Base-by-base conservation (phyloP, 2,113 vertebrate genomes). In the Albula goreensis region DNA sequence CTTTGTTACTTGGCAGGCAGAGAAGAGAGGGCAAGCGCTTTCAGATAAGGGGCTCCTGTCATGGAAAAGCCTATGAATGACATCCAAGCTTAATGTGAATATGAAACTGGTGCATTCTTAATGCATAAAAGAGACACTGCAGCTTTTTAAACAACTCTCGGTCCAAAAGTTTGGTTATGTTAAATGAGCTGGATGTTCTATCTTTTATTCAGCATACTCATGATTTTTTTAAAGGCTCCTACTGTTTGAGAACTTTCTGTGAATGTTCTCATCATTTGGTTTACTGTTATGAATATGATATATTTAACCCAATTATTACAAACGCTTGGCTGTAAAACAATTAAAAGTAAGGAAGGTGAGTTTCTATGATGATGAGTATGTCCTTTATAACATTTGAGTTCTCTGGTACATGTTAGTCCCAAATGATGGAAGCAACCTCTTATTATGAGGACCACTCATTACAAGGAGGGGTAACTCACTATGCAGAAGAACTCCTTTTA, bases 131-230 rank as follows among this genome's bases (percentile, higher is more conserved):
- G n/a, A 74, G n/a, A 10, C 70, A 74, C 25, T 74, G 70, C 5
- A 31, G 70, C n/a, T 74, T 74, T 74, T 74, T n/a, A 74, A 74
- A 74, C n/a, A 31, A 15, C 31, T 83, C 31, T 87, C 50, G 19
- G 22, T 88, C 63, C 83, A 57, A 78, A 77, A 85, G 19, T 66
- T 85, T 85, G 83, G 63, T 85, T 31, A 22, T 25, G 74, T 56
- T 83, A 85, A 86, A n/a, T 50, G 31, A 87, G 53, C 53, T 22
- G 79, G 83, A 60, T 84, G 88, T 79, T 83, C 60, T 25, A 87
- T 89, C 53, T 82, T 81, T 87, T 88, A 88, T 89, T 89, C 63
- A 86, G 87, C 82, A 56, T 2, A 41, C 84, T 87, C 84, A 87
- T 87, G 84, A 84, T 87, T 86, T 74, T 85, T 87, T 87, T 82